A percentile compares a stretch with the other conserved stretches of the same genome.
phyloP scores from a whole-genome alignment of 1,140 invertebrate species.

The Aricia agestis region DNA sequence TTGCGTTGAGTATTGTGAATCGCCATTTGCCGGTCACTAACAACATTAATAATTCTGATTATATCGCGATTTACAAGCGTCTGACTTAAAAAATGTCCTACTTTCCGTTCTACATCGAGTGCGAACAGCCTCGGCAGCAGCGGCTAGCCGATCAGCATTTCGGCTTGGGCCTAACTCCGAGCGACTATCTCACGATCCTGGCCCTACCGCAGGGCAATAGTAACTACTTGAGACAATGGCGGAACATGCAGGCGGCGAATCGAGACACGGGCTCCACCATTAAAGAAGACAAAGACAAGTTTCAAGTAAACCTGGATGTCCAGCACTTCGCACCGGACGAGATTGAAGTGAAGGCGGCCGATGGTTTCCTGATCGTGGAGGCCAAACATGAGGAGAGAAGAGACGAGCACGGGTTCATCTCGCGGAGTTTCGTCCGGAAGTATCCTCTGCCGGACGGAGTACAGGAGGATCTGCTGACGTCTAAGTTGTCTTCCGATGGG shows the following conservation, averaged over 20 bases:
- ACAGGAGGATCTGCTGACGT: conserved; percentile 79
- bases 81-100: neutral
- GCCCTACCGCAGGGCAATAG: conserved; percentile 38
- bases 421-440: conserved; percentile 82
- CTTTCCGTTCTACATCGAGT: neutral
- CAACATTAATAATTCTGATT: too few species aligned
- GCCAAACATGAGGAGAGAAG: conserved; percentile 85
- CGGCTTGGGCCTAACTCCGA: conserved; percentile 45
- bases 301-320: neutral
- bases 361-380: conserved; percentile 81
- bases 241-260: conserved; percentile 39
- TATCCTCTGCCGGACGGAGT: conserved; percentile 83
- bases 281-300: conserved; percentile 46
- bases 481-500: conserved; percentile 47
- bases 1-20: neutral
- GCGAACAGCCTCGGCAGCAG: conserved; percentile 17
- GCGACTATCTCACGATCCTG: conserved; percentile 45
- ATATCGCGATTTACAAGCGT: neutral
- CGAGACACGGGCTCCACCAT: conserved; percentile 44
- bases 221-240: conserved; percentile 46
- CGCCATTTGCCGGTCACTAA: neutral
- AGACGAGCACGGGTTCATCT: conserved; percentile 84
- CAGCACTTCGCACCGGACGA: conserved; percentile 80
- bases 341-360: conserved; percentile 86
- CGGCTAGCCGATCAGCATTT: conserved; percentile 48